These are phyloP conservation scores for Pollicipes pollicipes DNA, from an alignment of 1,140 invertebrate genomes.

Conservation along the genomic window DNA sequence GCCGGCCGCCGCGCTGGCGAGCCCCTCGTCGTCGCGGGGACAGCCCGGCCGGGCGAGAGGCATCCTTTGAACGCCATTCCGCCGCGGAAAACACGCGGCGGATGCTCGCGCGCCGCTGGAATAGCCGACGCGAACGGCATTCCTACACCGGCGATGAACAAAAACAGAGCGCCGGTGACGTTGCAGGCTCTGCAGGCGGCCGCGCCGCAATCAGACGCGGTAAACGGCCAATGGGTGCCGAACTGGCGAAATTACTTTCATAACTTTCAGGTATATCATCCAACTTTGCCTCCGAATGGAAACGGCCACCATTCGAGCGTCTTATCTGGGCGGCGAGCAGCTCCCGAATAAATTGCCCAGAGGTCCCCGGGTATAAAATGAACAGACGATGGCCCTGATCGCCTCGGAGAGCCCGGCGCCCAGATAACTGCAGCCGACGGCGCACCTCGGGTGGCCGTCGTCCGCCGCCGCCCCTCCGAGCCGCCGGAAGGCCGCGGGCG, in stretches of 20 bases:
- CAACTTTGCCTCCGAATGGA: neutral
- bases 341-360: neutral
- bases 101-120: neutral
- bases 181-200: neutral
- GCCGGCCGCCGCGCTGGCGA: no score
- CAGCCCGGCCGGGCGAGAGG: neutral
- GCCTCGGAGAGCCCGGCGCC: no score
- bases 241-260: constrained; percentile 2
- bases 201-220: neutral
- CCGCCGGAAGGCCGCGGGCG: no score
- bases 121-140: neutral
- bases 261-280: constrained; percentile 2
- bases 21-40: neutral
- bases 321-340: neutral
- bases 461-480: no score
- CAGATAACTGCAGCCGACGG: neutral
- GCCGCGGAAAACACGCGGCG: neutral
- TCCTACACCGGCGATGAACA: neutral
- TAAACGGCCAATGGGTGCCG: neutral
- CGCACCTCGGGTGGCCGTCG: neutral
- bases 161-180: neutral
- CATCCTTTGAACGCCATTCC: neutral
- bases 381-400: neutral
- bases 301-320: neutral
- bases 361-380: neutral